Evolutionary conservation across 2,797 vertebrate genomes (phyloP).

Genomic region (Discoglossus pictus): DNA sequence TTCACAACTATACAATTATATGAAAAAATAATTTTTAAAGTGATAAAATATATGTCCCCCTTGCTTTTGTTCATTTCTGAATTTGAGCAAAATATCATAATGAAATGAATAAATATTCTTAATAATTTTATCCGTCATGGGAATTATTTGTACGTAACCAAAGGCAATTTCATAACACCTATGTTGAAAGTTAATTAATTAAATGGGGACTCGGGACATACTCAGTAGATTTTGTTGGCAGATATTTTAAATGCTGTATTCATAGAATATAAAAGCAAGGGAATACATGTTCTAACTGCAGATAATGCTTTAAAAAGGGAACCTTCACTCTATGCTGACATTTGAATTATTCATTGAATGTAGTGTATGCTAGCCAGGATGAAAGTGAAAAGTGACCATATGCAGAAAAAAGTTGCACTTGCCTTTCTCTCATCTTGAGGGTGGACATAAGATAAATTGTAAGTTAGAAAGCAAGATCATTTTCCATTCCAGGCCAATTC

Average conservation of each 20-base stretch:
- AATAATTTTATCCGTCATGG: slow-evolving; percentile 49
- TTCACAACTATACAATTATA: slow-evolving; percentile 57
- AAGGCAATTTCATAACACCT: slow-evolving; percentile 52
- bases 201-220: slow-evolving; percentile 48
- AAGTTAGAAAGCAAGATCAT: slow-evolving; percentile 54
- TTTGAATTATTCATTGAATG: slow-evolving; percentile 57
- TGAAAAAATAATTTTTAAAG: slow-evolving; percentile 56
- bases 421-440: slow-evolving; percentile 40
- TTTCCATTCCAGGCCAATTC: slow-evolving; percentile 60
- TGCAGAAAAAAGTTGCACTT: slow-evolving; percentile 47
- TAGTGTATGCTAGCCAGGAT: slow-evolving; percentile 46
- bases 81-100: slow-evolving; percentile 52
- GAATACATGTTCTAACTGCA: slow-evolving; percentile 39
- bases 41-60: slow-evolving; percentile 56
- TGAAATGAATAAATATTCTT: slow-evolving; percentile 51
- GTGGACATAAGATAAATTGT: slow-evolving; percentile 32
- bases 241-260: slow-evolving; percentile 41
- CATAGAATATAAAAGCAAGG: slow-evolving; percentile 51
- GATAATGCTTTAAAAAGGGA: slow-evolving; percentile 52
- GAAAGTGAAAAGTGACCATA: slow-evolving; percentile 40
- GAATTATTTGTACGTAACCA: slow-evolving; percentile 50
- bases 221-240: slow-evolving; percentile 46
- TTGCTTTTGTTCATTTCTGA: slow-evolving; percentile 51
- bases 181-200: slow-evolving; percentile 51
- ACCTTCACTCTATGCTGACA: slow-evolving; percentile 49